These are phyloP conservation scores for Coranthus polyacanthus DNA, from an alignment of 2,797 vertebrate species.

Conservation along the genomic window DNA sequence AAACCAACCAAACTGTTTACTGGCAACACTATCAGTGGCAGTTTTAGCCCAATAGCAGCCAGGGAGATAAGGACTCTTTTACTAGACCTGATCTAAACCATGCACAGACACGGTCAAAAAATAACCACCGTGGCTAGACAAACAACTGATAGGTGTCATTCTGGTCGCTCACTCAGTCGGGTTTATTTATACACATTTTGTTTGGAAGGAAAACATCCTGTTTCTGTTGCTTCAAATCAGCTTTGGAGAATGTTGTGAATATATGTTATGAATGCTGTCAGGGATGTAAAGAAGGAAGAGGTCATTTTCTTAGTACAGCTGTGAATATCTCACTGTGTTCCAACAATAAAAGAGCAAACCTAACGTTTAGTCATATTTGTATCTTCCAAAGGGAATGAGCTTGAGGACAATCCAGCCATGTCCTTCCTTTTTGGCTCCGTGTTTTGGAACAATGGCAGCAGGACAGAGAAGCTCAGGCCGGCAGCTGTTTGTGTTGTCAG, in stretches of 20 bases:
- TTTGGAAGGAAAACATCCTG: not conserved
- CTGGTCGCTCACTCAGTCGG: too few relatives aligned
- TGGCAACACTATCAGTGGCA: conserved; percentile 47
- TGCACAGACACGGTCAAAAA: conserved; percentile 24
- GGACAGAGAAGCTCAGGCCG: conserved; percentile 25
- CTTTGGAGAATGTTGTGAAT: too few relatives aligned
- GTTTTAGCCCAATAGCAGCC: conserved; percentile 43
- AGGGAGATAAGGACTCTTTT: conserved; percentile 50
- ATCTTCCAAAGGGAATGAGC: conserved; percentile 18
- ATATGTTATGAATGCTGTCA: too few relatives aligned
- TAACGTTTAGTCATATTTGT: conserved; percentile 15
- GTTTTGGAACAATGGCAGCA: conserved; percentile 53
- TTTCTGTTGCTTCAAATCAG: too few relatives aligned
- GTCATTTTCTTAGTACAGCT: conserved; percentile 1
- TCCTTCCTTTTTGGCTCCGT: conserved; percentile 26
- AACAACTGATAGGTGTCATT: conserved; percentile 2
- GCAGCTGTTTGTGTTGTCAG: conserved; percentile 75
- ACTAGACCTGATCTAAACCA: conserved; percentile 28
- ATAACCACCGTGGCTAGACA: conserved; percentile 18
- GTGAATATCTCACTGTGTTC: not conserved
- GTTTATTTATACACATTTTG: not conserved
- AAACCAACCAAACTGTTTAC: conserved; percentile 34
- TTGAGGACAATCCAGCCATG: not conserved
- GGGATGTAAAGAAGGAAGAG: too few relatives aligned
- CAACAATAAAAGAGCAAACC: not conserved